Percentiles rank a stretch among this genome's conserved stretches.
Conservation (phyloP, 2,113 vertebrate genomes). For the Entelurus aequoreus region DNA sequence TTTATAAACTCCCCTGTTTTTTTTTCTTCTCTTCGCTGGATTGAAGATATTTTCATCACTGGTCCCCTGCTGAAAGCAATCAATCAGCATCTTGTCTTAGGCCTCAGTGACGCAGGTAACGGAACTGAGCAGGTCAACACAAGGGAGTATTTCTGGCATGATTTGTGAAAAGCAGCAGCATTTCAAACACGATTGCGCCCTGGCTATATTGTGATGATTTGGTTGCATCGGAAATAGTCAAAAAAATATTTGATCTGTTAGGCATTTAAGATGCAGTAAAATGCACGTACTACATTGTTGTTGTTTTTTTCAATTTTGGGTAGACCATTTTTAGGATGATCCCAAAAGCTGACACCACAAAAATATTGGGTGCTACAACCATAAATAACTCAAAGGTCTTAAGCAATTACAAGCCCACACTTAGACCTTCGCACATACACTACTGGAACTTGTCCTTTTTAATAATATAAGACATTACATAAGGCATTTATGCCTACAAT, state of each 20-base stretch:
- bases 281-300: too few species aligned
- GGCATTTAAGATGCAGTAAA: too few species aligned
- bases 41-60: conserved; percentile 71
- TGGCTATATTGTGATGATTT: too few species aligned
- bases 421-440: conserved; percentile 60
- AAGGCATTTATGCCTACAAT: conserved; percentile 67
- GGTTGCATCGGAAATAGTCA: too few species aligned
- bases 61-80: conserved; percentile 73
- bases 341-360: neutral
- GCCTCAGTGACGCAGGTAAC: conserved; percentile 70
- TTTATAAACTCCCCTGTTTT: conserved; percentile 30
- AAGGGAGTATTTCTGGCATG: conserved; percentile 69
- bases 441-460: conserved; percentile 65
- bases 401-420: conserved; percentile 71
- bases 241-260: too few species aligned
- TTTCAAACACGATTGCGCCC: conserved; percentile 41
- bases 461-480: conserved; percentile 73
- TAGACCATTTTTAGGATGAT: neutral
- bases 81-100: conserved; percentile 73
- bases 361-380: neutral
- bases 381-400: conserved; percentile 18
- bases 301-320: too few species aligned
- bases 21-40: conserved; percentile 38
- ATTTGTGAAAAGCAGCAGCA: conserved; percentile 62
- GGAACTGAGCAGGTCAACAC: conserved; percentile 63